Base-by-base conservation (phyloP, 2,113 vertebrate genomes). In the Pogonocichla stellata region DNA sequence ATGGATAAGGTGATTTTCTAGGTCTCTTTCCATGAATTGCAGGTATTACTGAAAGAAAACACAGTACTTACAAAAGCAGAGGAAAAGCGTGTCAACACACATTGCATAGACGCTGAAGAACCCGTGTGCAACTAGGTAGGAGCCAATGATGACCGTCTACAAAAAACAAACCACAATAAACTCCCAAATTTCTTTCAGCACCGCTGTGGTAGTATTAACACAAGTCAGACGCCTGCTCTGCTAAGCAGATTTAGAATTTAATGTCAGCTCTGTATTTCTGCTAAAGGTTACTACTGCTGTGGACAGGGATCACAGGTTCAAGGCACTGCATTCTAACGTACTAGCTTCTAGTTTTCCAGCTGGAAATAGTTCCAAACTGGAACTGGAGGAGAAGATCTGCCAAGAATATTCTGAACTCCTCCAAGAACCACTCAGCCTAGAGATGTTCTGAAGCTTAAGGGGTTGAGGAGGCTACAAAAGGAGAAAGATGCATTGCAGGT, bases 71-170 rank as follows among this genome's bases (percentile, higher is more conserved):
- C 99, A 99, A 97, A 99, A 99, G 96, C 99, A 99, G 96, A 99
- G 98, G 98, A 99, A 99, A 92, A 99, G 97, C 0, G 99, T 99
- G 95, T 99, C 99, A n/a, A 99, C 98, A 94, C 99, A 99, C 98
- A 99, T 99, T 97, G 99, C 98, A 94, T 99, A 99, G 97, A 99
- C 99, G 10, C 98, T 99, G 97, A 99, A 99, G 97, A 99, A 99
- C 47, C 99, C 99, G 5, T 99, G 98, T 79, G 99, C 99, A 89
- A 99, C 98, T 86, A 99, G 93, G 91, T 99, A 99, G 54, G 99
- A 99, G 91, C 99, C 99, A 90, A 99, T 97, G 88, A 98, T 98
- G 96, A 99, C 98, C 2, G 98, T 99, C 99, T 99, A 96, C 45
- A 96, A 97, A 97, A 83, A 65, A 65, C 71, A 96, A 80, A 90